Evolutionary conservation across 1,140 invertebrate species (phyloP).

Genomic region (Lepidotrigona ventralis): DNA sequence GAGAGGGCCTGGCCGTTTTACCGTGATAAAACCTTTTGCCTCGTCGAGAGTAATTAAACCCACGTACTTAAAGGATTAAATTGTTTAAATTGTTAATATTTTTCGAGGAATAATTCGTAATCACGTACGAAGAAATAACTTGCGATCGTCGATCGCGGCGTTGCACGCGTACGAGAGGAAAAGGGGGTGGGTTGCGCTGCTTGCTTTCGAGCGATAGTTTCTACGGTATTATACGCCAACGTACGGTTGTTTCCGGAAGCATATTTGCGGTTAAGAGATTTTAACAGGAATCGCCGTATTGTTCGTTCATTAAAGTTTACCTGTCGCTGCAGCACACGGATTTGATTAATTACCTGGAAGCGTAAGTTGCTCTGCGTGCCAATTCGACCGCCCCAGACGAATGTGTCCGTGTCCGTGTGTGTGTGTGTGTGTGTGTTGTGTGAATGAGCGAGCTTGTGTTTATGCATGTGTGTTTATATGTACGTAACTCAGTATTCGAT

Average conservation of each 20-base stretch:
- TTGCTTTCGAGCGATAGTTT: slow-evolving; percentile 27
- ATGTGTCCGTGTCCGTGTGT: no score
- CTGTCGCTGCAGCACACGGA: slow-evolving; percentile 46
- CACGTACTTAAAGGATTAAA: neutral
- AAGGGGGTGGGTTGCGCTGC: neutral
- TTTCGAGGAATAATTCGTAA: neutral
- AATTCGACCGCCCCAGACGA: slow-evolving; percentile 39
- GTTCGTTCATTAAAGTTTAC: slow-evolving; percentile 65
- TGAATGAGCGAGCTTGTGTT: neutral
- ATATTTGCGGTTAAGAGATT: slow-evolving; percentile 63
- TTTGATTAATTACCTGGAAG: slow-evolving; percentile 64
- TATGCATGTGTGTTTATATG: neutral
- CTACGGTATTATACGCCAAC: slow-evolving; percentile 32
- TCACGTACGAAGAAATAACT: neutral
- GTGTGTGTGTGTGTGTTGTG: no score
- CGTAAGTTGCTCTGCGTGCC: slow-evolving; percentile 57
- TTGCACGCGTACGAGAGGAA: neutral
- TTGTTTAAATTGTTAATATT: neutral
- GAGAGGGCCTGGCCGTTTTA: neutral
- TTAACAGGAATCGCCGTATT: slow-evolving; percentile 52
- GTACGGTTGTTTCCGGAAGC: slow-evolving; percentile 44
- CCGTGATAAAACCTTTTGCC: neutral
- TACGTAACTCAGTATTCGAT: slow-evolving; percentile 60
- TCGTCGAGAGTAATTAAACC: neutral
- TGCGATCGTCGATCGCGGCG: slow-evolving; percentile 2